Base-by-base conservation (phyloP, 2,797 vertebrate species). In the Sternarchorhynchus goeldii region DNA sequence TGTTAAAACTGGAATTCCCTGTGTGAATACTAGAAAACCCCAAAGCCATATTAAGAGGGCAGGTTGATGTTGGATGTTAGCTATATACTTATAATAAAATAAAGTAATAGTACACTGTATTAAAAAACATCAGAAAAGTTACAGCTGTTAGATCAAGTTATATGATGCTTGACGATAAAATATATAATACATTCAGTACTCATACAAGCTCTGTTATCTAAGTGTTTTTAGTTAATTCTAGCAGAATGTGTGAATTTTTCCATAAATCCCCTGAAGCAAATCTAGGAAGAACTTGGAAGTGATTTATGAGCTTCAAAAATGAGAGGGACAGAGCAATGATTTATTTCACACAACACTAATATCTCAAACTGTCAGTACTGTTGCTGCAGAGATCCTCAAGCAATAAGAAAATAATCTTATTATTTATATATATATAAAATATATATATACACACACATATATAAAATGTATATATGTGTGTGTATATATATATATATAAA, bases 231-330 rank as follows among this genome's bases (percentile, higher is more conserved):
- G 75, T 84, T 86, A 78, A 86, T 79, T 79, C 53, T 78, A 18
- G 39, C 18, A 60, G 77, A 81, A 73, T 32, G 56, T 77, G 82
- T 29, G 74, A 82, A 70, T 73, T 80, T 85, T 57, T 76, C 76
- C 71, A 84, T 85, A 80, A 85, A 88, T 88, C 82, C 82, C 78
- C 75, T 69, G 80, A 83, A 86, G 71, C 60, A 82, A 67, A 25
- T 78, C 68, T 56, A 77, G 73, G 10, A 25, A 72, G 74, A 77
- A 68, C 59, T 56, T 39, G 78, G 80, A 83, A 85, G 81, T 75
- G 85, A 83, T 63, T 77, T 64, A 74, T 36, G 80, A 80, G 64
- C 57, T 41, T 34, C 58, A 76, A 68, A 55, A 29, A 72, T 60
- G 79, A 80, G 59, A 82, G 34, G 32, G 25, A 36, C 39, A 70